A percentile compares a stretch with the other conserved stretches of the same genome.
Conservation (phyloP, 2,888 invertebrate genomes). For the Eilema griseolum region DNA sequence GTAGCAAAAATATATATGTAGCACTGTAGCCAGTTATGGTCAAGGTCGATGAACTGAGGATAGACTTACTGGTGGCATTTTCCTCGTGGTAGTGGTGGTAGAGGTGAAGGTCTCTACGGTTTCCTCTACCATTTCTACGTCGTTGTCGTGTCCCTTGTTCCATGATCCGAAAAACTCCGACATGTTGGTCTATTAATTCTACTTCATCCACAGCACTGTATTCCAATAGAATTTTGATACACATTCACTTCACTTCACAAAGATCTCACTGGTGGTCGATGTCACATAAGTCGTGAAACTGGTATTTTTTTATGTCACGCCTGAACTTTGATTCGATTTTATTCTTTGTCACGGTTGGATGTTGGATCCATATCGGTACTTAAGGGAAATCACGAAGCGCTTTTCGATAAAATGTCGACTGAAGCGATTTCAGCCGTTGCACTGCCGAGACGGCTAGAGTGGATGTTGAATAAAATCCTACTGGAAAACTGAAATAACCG, state of each 20-base stretch:
- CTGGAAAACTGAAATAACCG: conserved; percentile 87
- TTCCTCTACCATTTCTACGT: conserved; percentile 65
- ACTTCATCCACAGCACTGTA: conserved; percentile 72
- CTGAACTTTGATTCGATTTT: conserved; percentile 57
- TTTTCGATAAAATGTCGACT: conserved; percentile 42
- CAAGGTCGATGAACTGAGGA: conserved; percentile 56
- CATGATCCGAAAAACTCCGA: conserved; percentile 84
- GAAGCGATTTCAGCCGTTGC: conserved; percentile 62
- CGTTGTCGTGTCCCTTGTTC: conserved; percentile 65
- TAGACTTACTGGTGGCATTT: conserved; percentile 70
- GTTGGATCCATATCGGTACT: conserved; percentile 60
- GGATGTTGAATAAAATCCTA: conserved; percentile 85
- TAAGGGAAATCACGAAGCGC: conserved; percentile 49
- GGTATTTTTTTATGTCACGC: conserved; percentile 26
- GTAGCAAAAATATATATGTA: conserved; percentile 63
- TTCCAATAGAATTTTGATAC: conserved; percentile 67
- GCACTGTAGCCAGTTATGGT: conserved; percentile 57
- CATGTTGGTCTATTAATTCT: conserved; percentile 66
- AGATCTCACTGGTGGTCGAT: conserved; percentile 55
- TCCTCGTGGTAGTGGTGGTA: conserved; percentile 73
- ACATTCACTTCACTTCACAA: conserved; percentile 75
- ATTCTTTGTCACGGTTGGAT: conserved; percentile 56
- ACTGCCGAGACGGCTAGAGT: conserved; percentile 80
- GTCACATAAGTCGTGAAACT: conserved; percentile 49
- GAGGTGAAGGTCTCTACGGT: conserved; percentile 80